Base-by-base conservation (phyloP, 2,113 vertebrate species). In the Peromyscus polionotus region DNA sequence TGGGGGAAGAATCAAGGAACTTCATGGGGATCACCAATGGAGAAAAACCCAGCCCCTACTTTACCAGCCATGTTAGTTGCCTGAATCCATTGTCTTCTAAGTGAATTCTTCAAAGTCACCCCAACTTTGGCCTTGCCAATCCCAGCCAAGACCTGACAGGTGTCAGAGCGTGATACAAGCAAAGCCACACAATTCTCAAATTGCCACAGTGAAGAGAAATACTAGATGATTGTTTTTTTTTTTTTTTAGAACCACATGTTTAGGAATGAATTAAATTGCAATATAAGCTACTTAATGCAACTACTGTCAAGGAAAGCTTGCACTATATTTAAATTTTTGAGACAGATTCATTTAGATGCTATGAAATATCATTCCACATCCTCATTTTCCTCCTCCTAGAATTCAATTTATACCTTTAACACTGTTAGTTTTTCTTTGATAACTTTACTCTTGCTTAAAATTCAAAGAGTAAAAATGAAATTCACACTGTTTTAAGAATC, bases 371-470 rank as follows among this genome's bases (percentile, higher is more conserved):
- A 54, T 39, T 59, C 20, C 11, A 39, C 33, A 13, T n/a, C 51
- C 19, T 12, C 4, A 19, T 13, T 59, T n/a, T n/a, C 19, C 54
- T 57, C 51, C 33, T 83, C 79, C 24, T 8, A 31, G 48, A 93
- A 95, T 48, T n/a, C 16, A 77, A 19, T 84, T 75, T 92, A 17
- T 19, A 51, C 33, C 19, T 85, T 73, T 80, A 91, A 4, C 57
- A 24, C 54, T 13, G 24, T 93, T 94, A 59, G 6, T 75, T 97
- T 16, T 22, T 88, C 39, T 77, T 79, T 45, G 72, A 70, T 42
- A 70, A 24, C 17, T 85, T 93, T 59, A n/a, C 51, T 81, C 11
- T 94, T 80, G 22, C 90, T 81, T 88, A 59, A 84, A 93, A 79
- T 48, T 16, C 9, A 86, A 83, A 75, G 51, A 67, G 39, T 8